Conservation (phyloP, 2,888 invertebrate genomes). For the Lumbricus terrestris region DNA sequence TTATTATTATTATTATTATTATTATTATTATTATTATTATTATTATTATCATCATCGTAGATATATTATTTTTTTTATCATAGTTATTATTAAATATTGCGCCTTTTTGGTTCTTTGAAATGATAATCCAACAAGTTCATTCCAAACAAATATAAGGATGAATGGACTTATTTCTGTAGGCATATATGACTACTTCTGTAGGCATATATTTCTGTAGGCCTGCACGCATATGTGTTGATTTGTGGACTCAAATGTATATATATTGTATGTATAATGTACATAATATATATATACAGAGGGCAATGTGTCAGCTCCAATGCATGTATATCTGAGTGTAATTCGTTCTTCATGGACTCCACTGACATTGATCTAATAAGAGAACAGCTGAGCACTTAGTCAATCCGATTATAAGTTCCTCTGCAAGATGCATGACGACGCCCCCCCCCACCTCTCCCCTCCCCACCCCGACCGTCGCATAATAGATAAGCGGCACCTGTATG, state of each 20-base stretch:
- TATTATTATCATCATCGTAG: too few species aligned
- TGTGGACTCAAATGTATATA: neutral
- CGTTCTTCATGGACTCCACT: neutral
- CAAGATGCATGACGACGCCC: constrained; percentile 11
- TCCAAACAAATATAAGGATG: neutral
- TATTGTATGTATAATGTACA: too few species aligned
- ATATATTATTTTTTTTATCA: too few species aligned
- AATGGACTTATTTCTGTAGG: too few species aligned
- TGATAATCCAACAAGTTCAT: neutral
- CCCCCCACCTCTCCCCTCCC: too few species aligned
- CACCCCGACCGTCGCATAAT: too few species aligned
- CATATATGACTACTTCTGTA: too few species aligned
- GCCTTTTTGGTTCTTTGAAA: neutral
- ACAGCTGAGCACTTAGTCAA: constrained; percentile 3
- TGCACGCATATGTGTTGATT: neutral
- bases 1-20: too few species aligned
- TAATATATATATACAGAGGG: neutral
- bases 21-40: too few species aligned
- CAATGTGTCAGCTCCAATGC: neutral
- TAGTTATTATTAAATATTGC: too few species aligned
- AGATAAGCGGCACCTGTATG: constrained; percentile 6
- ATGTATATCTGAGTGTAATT: neutral
- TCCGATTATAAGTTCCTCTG: constrained; percentile 15
- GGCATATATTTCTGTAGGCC: neutral
- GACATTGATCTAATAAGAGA: neutral